Evolutionary conservation across 2,113 vertebrate species (phyloP).

Genomic region (Donacobius atricapilla): DNA sequence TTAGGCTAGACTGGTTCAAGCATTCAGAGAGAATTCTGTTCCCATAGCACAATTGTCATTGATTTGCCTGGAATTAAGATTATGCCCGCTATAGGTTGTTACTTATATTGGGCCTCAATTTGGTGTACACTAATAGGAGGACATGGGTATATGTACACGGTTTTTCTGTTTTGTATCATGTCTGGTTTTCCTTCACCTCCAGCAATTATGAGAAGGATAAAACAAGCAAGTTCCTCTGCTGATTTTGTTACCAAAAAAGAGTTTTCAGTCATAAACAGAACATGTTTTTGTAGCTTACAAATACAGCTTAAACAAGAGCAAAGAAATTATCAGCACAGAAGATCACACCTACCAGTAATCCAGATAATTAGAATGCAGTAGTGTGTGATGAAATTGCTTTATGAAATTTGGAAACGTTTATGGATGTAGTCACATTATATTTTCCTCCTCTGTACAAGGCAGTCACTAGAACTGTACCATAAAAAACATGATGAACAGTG

Average conservation of each 20-base stretch:
- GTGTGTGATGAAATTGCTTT: not conserved
- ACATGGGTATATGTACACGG: accelerated
- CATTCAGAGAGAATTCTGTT: not conserved
- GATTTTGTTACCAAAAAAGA: not conserved
- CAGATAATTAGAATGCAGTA: not conserved
- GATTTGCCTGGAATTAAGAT: not conserved
- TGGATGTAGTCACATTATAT: not conserved
- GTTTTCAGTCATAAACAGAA: not conserved
- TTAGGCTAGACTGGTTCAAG: not conserved
- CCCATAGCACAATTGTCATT: not conserved
- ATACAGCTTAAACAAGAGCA: not conserved
- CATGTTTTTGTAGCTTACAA: not conserved
- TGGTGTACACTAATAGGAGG: not conserved
- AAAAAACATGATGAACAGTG: not conserved
- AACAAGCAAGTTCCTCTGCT: not conserved
- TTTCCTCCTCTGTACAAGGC: not conserved
- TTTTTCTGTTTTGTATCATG: not conserved
- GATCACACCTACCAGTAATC: not conserved
- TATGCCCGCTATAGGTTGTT: not conserved
- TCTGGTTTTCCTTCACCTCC: not conserved
- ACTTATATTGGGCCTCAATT: not conserved
- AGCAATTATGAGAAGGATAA: not conserved
- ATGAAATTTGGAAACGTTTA: not conserved
- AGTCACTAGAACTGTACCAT: not conserved
- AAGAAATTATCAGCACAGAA: not conserved